Evolutionary conservation across 2,797 vertebrate species (phyloP).

Genomic region (Lutjanus campechanus): DNA sequence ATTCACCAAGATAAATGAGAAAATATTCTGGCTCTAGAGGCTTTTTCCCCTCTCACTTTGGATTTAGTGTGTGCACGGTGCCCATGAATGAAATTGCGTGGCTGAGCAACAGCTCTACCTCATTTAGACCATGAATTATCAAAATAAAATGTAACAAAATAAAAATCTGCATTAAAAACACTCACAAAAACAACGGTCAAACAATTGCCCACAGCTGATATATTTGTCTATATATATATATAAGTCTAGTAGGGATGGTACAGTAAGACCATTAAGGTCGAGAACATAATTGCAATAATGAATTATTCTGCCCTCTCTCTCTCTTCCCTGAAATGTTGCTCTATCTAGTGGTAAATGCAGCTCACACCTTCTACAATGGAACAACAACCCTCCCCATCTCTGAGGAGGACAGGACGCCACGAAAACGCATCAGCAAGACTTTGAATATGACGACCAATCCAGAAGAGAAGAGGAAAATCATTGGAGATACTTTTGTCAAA

Average conservation of each 20-base stretch:
- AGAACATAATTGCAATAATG: neutral
- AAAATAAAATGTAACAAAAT: no score
- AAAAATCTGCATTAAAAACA: no score
- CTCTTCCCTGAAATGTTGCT: neutral
- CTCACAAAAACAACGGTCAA: no score
- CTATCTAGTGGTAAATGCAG: constrained; percentile 94
- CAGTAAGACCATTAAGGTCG: neutral
- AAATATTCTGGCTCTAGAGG: no score
- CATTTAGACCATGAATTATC: no score
- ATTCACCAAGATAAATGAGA: no score
- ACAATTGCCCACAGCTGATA: no score
- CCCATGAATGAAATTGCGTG: no score
- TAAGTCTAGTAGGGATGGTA: neutral
- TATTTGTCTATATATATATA: no score
- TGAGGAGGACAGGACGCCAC: constrained; percentile 96
- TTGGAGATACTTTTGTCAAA: constrained; percentile 99
- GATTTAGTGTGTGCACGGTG: no score
- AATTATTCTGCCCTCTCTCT: neutral
- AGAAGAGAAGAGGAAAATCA: constrained; percentile 99
- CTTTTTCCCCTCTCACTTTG: no score
- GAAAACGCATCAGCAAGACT: constrained; percentile 99
- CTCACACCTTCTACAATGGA: constrained; percentile 99
- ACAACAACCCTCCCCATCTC: constrained; percentile 99
- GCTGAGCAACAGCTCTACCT: no score
- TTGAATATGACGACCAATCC: constrained; percentile 99